Percentiles rank a stretch among this genome's conserved stretches.
phyloP scores from a whole-genome alignment of 2,888 invertebrate species.

The Tipula confusa region DNA sequence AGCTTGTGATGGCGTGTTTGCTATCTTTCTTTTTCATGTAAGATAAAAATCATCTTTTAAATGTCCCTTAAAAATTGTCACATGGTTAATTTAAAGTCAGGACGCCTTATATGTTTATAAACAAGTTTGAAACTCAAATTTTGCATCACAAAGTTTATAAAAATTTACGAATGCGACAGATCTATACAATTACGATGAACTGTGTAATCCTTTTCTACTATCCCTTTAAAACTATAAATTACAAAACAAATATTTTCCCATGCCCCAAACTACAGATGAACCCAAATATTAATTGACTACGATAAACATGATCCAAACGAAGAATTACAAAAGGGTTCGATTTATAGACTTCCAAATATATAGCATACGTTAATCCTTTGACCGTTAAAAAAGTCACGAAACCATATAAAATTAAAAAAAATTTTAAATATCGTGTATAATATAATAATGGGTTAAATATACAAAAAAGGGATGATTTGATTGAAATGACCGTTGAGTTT shows the following conservation, averaged over 20 bases:
- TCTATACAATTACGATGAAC: no score
- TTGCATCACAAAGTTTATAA: no score
- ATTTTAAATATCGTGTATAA: not conserved
- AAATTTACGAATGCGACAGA: no score
- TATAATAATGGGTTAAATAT: not conserved
- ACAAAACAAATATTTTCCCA: not conserved
- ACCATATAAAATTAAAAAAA: not conserved
- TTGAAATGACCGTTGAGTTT: not conserved
- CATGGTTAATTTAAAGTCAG: no score
- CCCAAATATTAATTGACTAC: not conserved
- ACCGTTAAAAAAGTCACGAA: conserved; percentile 4
- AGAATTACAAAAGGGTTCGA: conserved; percentile 1
- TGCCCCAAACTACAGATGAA: not conserved
- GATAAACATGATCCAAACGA: not conserved
- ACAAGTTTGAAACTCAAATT: no score
- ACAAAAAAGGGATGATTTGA: not conserved
- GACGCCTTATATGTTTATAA: no score
- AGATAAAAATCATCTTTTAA: no score
- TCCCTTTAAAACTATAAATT: not conserved
- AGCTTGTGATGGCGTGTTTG: no score
- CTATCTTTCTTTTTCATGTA: no score
- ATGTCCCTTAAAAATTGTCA: no score
- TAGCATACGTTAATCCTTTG: not conserved
- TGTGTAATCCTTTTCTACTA: not conserved
- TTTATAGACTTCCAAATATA: not conserved